Evolutionary conservation across 2,888 invertebrate genomes (phyloP).

Genomic region (Biston betularia): DNA sequence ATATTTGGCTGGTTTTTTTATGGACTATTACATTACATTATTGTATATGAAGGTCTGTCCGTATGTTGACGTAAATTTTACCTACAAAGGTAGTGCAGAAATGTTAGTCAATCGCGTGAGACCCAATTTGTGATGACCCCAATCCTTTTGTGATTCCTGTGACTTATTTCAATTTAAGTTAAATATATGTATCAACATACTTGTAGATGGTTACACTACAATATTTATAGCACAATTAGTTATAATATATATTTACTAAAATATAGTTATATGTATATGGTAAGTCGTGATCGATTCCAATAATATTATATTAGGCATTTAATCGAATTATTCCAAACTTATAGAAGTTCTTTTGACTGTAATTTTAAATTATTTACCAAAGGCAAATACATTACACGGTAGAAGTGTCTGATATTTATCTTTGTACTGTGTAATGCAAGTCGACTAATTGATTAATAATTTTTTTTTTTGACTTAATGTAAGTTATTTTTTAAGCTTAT

Average conservation of each 20-base stretch:
- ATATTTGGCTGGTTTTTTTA: no score
- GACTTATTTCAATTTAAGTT: constrained; percentile 41
- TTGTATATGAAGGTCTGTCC: no score
- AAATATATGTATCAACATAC: constrained; percentile 7
- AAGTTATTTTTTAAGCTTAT: constrained; percentile 39
- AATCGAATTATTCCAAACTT: constrained; percentile 35
- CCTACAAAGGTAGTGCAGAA: no score
- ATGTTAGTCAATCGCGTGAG: no score
- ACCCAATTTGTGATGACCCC: constrained; percentile 35
- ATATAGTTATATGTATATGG: not conserved
- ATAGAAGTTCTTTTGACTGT: constrained; percentile 20
- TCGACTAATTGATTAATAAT: constrained; percentile 12
- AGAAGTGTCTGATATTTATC: constrained; percentile 17
- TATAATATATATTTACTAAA: not conserved
- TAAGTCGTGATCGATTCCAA: constrained; percentile 27
- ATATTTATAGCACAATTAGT: constrained; percentile 22
- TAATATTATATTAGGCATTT: constrained; percentile 32
- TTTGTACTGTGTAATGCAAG: constrained; percentile 26
- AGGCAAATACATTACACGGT: constrained; percentile 36
- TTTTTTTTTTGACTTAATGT: constrained; percentile 25
- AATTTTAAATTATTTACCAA: constrained; percentile 39
- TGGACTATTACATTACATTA: no score
- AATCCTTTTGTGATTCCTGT: constrained; percentile 41
- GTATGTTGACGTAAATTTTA: no score
- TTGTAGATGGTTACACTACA: constrained; percentile 13